phyloP scores from a whole-genome alignment of 2,113 vertebrate genomes.

The Malaclemys terrapin region DNA sequence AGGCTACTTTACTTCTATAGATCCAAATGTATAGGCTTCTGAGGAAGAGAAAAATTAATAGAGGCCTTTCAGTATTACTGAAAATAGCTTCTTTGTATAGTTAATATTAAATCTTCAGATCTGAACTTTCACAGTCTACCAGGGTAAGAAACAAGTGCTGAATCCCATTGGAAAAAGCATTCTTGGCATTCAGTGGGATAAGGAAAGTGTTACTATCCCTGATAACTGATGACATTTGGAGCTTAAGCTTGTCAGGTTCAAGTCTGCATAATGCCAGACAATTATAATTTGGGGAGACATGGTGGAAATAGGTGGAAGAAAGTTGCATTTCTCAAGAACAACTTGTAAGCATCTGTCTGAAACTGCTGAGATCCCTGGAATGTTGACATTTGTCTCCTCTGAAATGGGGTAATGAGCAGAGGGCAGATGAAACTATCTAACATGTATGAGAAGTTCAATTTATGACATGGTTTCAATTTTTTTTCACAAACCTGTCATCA shows the following conservation, averaged over 20 bases:
- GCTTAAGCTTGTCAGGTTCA: neutral
- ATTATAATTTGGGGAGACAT: neutral
- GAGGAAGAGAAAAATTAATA: neutral
- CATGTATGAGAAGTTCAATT: neutral
- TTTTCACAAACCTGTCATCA: neutral
- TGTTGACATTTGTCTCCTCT: neutral
- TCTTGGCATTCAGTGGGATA: neutral
- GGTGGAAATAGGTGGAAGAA: neutral
- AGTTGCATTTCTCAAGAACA: neutral
- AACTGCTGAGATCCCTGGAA: neutral
- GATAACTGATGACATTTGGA: neutral
- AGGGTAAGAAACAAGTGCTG: neutral
- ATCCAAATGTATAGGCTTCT: fast-evolving
- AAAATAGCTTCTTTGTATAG: neutral
- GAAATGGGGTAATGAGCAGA: neutral
- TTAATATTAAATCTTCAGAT: neutral
- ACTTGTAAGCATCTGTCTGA: neutral
- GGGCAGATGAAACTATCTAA: neutral
- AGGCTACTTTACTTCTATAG: fast-evolving
- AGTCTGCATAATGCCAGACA: neutral
- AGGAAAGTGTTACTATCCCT: neutral
- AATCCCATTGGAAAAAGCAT: neutral
- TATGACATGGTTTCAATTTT: neutral
- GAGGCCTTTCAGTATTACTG: neutral
- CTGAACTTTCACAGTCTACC: neutral